Conservation (phyloP, 2,888 invertebrate species). For the Deilephila porcellus region DNA sequence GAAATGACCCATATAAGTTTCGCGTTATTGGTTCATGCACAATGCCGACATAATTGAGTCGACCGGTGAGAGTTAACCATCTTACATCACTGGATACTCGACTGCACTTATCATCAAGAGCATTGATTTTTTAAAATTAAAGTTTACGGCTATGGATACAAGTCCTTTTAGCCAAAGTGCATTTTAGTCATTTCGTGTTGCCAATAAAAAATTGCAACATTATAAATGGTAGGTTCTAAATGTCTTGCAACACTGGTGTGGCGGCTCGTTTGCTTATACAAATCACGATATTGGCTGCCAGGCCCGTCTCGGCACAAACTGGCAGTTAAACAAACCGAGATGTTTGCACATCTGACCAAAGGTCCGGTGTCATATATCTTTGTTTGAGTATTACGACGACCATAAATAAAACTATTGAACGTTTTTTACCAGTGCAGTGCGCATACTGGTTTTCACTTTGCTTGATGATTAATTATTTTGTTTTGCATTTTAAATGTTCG, state of each 20-base stretch:
- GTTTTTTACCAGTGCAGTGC: conserved; percentile 23
- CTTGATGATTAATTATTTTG: conserved; percentile 11
- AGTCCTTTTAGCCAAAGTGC: too few species aligned
- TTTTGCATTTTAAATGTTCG: not conserved
- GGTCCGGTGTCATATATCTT: conserved; percentile 53
- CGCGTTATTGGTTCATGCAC: too few species aligned
- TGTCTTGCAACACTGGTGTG: conserved; percentile 52
- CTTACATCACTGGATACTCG: too few species aligned
- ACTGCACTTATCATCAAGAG: too few species aligned
- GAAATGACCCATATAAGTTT: too few species aligned
- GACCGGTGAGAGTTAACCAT: too few species aligned
- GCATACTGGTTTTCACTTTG: conserved; percentile 14
- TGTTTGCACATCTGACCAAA: conserved; percentile 32
- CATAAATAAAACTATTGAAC: conserved; percentile 33
- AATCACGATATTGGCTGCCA: conserved; percentile 52
- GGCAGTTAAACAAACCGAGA: conserved; percentile 55
- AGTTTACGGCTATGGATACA: too few species aligned
- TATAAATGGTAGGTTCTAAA: conserved; percentile 53
- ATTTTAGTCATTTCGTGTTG: too few species aligned
- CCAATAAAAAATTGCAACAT: conserved; percentile 44
- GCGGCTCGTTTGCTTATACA: conserved; percentile 52
- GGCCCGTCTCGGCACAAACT: conserved; percentile 47
- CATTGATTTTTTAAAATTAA: too few species aligned
- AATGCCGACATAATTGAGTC: too few species aligned
- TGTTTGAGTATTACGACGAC: conserved; percentile 46